Conservation (phyloP, 2,888 invertebrate species). For the Caenorhabditis zanzibari region DNA sequence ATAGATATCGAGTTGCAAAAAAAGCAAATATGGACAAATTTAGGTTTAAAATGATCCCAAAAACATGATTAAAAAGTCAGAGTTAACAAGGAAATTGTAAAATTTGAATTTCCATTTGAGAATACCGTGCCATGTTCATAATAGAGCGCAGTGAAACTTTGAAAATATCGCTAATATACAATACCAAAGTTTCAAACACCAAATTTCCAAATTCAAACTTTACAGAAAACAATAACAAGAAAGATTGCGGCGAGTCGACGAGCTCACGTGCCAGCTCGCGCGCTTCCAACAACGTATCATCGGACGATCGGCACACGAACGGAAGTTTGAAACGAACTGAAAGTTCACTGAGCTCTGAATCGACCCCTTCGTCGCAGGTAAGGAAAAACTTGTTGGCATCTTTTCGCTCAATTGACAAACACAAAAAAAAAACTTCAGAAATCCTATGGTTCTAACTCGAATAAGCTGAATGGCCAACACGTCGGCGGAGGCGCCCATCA, state of each 20-base stretch:
- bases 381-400: conserved; percentile 43
- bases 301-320: conserved; percentile 54
- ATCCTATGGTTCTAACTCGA: conserved; percentile 68
- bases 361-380: conserved; percentile 70
- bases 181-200: neutral
- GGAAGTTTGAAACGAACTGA: conserved; percentile 69
- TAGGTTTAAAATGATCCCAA: no score
- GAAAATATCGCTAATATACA: no score
- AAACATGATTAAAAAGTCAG: no score
- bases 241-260: conserved; percentile 66
- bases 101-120: no score
- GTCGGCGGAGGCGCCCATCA: conserved; percentile 49
- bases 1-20: no score
- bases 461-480: conserved; percentile 68
- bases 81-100: no score
- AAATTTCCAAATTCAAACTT: neutral
- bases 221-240: conserved; percentile 72
- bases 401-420: conserved; percentile 5
- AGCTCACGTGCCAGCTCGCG: conserved; percentile 71
- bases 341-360: conserved; percentile 72
- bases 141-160: no score
- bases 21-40: no score
- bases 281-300: conserved; percentile 63
- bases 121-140: no score
- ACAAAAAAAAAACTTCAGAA: conserved; percentile 57